phyloP scores from a whole-genome alignment of 2,888 invertebrate species.

The Koerneria pararmatus region DNA sequence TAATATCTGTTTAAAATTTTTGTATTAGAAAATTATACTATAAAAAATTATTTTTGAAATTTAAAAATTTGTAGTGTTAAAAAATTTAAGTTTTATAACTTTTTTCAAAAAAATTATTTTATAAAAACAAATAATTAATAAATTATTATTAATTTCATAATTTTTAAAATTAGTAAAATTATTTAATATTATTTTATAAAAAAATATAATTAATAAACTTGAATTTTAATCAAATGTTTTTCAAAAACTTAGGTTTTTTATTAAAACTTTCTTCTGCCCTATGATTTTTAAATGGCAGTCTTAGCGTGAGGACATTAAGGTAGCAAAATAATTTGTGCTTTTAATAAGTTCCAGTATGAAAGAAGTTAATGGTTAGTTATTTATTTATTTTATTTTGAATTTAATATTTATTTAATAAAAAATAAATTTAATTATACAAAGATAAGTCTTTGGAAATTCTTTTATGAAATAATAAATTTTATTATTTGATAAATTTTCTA shows the following conservation, averaged over 20 bases:
- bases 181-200: constrained; percentile 31
- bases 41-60: constrained; percentile 29
- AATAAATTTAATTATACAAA: constrained; percentile 44
- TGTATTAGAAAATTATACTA: constrained; percentile 45
- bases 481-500: constrained; percentile 42
- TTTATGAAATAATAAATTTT: constrained; percentile 29
- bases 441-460: constrained; percentile 52
- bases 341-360: constrained; percentile 78
- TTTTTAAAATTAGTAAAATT: constrained; percentile 38
- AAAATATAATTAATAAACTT: constrained; percentile 45
- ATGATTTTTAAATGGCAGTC: constrained; percentile 76
- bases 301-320: constrained; percentile 77
- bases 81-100: constrained; percentile 39
- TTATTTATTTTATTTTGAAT: constrained; percentile 39
- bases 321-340: constrained; percentile 78
- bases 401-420: constrained; percentile 44
- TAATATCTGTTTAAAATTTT: constrained; percentile 36
- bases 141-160: constrained; percentile 33
- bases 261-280: constrained; percentile 74
- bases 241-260: constrained; percentile 44
- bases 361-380: constrained; percentile 59
- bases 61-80: constrained; percentile 41
- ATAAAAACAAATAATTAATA: constrained; percentile 28
- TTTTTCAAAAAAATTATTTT: constrained; percentile 29
- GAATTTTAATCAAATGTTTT: constrained; percentile 59